These are phyloP conservation scores for Nemotelus nigrinus DNA, from an alignment of 2,888 invertebrate genomes.

Conservation along the genomic window DNA sequence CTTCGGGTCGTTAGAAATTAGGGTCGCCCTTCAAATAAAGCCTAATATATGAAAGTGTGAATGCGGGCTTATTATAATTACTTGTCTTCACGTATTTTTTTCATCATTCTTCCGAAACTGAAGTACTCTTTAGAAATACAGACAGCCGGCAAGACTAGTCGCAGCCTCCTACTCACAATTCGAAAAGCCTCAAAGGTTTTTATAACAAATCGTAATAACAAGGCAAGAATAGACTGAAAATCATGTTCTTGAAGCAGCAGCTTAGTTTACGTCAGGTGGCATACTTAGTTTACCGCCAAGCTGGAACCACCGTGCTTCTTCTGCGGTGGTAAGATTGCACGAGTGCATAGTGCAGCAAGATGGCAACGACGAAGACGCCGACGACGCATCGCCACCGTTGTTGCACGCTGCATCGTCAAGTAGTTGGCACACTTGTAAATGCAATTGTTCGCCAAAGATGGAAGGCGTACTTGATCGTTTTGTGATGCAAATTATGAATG, in stretches of 20 bases:
- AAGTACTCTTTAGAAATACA: too few relatives aligned
- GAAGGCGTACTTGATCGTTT: conserved; percentile 31
- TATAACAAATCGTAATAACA: conserved; percentile 31
- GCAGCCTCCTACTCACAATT: neutral
- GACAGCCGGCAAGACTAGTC: neutral
- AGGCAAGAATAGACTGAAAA: conserved; percentile 12
- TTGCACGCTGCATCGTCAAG: neutral
- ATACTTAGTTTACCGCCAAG: conserved; percentile 1
- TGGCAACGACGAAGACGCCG: neutral
- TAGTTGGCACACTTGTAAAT: conserved; percentile 36
- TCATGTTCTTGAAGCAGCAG: conserved; percentile 28
- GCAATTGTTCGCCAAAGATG: conserved; percentile 41
- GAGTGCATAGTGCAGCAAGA: neutral
- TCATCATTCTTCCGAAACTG: too few relatives aligned
- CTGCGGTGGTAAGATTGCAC: neutral
- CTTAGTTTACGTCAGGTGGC: conserved; percentile 34
- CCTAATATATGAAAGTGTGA: too few relatives aligned
- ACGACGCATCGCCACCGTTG: conserved; percentile 13
- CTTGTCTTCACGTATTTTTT: too few relatives aligned
- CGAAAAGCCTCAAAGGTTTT: conserved; percentile 4
- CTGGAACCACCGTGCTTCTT: neutral
- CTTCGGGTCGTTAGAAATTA: neutral
- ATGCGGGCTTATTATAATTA: too few relatives aligned
- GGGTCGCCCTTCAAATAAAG: too few relatives aligned
- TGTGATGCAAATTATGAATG: conserved; percentile 43